These are phyloP conservation scores for Pristionchus mayeri DNA, from an alignment of 2,888 invertebrate genomes.

Conservation along the genomic window DNA sequence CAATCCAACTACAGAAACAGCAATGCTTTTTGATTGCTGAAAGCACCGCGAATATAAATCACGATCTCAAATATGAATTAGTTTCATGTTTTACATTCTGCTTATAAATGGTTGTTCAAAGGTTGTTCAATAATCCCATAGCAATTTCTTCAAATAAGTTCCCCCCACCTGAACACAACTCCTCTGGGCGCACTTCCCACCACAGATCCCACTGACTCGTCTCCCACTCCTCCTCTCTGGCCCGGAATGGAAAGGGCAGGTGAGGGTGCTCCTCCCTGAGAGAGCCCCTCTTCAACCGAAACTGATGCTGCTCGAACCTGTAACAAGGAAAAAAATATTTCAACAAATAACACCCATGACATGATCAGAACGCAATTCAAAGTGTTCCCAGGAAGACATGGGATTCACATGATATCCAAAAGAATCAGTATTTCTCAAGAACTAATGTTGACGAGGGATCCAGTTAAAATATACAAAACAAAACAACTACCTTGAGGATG, in stretches of 20 bases:
- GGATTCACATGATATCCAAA: too few species aligned
- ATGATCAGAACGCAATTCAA: neutral
- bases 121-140: too few species aligned
- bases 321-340: too few species aligned
- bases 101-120: too few species aligned
- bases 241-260: neutral
- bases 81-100: too few species aligned
- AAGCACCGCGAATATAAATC: too few species aligned
- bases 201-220: neutral
- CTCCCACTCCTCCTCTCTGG: neutral
- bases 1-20: too few species aligned
- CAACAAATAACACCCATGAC: neutral
- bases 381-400: neutral
- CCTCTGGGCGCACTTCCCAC: constrained; percentile 39
- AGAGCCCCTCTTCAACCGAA: neutral
- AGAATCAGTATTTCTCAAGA: neutral
- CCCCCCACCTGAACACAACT: constrained; percentile 47
- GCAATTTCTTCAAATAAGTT: neutral
- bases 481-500: constrained; percentile 44
- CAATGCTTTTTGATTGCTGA: too few species aligned
- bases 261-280: neutral
- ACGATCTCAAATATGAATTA: too few species aligned
- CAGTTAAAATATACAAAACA: too few species aligned
- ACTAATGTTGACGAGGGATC: too few species aligned
- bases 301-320: constrained; percentile 41